These are phyloP conservation scores for Magallana gigas DNA, from an alignment of 1,140 invertebrate genomes.

Conservation along the genomic window DNA sequence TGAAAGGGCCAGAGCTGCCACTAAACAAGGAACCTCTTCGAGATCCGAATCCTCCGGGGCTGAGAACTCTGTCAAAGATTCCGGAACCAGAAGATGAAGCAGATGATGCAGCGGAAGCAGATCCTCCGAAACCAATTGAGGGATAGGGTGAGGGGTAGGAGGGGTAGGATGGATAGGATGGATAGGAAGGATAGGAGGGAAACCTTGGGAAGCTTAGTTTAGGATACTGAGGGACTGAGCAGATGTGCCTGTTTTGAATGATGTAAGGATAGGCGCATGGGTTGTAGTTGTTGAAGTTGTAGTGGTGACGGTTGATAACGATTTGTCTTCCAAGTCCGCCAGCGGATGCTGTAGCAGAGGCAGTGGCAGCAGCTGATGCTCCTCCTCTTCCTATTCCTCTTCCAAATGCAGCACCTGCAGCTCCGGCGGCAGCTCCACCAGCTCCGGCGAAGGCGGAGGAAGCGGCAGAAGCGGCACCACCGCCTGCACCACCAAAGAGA, in stretches of 20 bases:
- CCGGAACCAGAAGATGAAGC: not conserved
- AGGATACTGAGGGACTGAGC: not conserved
- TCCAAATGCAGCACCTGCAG: not conserved
- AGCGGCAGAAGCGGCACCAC: not conserved
- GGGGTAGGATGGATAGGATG: not conserved
- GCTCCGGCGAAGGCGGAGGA: not conserved
- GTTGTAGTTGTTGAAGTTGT: conserved; percentile 42
- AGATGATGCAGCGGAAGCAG: not conserved
- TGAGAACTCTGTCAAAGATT: not conserved
- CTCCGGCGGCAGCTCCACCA: not conserved
- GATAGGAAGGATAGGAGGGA: no score
- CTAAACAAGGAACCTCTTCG: not conserved
- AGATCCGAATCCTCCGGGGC: not conserved
- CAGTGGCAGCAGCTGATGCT: not conserved
- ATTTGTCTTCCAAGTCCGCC: not conserved
- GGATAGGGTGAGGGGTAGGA: not conserved
- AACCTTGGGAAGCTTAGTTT: not conserved
- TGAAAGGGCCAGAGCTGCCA: not conserved
- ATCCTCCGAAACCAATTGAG: not conserved
- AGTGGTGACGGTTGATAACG: conserved; percentile 17
- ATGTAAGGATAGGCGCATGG: conserved; percentile 1
- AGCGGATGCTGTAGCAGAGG: not conserved
- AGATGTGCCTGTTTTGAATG: conserved; percentile 3
- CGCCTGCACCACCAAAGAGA: not conserved
- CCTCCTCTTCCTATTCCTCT: not conserved